Base-by-base conservation (phyloP, 92 coral and sea anemone species). In the Ricordea florida region DNA sequence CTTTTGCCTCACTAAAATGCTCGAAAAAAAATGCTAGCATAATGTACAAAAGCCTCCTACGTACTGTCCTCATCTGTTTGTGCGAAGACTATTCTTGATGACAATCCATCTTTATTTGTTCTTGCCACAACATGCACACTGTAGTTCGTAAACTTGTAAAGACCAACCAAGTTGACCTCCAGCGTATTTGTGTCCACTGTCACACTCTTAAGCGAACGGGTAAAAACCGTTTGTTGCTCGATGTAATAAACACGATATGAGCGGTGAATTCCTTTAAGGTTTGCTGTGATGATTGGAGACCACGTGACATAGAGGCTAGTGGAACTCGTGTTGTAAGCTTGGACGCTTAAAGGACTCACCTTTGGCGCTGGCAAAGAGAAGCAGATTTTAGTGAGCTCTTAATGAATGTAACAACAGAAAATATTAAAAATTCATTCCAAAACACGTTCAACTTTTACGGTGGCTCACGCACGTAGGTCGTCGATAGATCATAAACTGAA, bases 61-160 rank as follows among this genome's bases (percentile, higher is more conserved):
- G 62, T 76, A 87, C 97, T 88, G 64, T 90, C 89, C 53, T 90
- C 80, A 41, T 82, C 82, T 2, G 97, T 90, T 16, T 24, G 31
- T 15, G 72, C 43, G 24, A 30, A 44, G 3, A 80, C 66, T 27
- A 20, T 61, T 30, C 59, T 53, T 35, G 83, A 78, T 4, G 59
- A 59, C 20, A 69, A 75, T 26, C 97, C 88, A n/a, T 87, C 92
- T 17, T 68, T 76, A 49, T 60, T 76, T 7, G 94, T 85, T 5
- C 65, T 37, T 1, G 85, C 98, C 38, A 73, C 88, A 15, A 92
- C 87, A 18, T 78, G 83, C 16, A 92, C 68, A 14, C 76, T 45
- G 71, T 92, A 92, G 18, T 61, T 65, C 23, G 90, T 88, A 74
- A 76, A 81, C 82, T 88, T 87, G 84, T 74, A 57, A 24, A 92